Evolutionary conservation across 2,113 vertebrate species (phyloP).

Genomic region (Boleophthalmus pectinirostris): DNA sequence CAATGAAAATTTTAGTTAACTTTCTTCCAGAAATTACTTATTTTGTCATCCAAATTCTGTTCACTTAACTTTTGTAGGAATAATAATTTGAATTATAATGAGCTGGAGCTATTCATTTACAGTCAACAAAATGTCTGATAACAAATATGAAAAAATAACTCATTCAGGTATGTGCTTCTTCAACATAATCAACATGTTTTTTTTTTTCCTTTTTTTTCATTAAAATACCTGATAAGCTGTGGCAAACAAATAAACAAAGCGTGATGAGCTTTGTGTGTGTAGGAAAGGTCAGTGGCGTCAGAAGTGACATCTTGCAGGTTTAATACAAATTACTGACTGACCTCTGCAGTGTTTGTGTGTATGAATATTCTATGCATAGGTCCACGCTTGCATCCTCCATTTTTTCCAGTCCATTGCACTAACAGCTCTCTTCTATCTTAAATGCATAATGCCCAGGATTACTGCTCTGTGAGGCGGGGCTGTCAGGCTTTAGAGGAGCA

Average conservation of each 20-base stretch:
- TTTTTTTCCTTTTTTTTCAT: background rate
- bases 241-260: background rate
- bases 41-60: too few relatives aligned
- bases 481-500: slow-evolving; percentile 36
- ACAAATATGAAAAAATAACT: too few relatives aligned
- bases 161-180: too few relatives aligned
- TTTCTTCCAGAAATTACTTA: too few relatives aligned
- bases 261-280: background rate
- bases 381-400: slow-evolving; percentile 14
- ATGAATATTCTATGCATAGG: slow-evolving; percentile 36
- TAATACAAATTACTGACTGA: slow-evolving; percentile 25
- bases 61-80: too few relatives aligned
- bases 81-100: too few relatives aligned
- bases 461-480: slow-evolving; percentile 12
- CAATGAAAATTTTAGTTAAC: too few relatives aligned
- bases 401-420: slow-evolving; percentile 25
- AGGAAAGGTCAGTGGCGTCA: slow-evolving; percentile 7
- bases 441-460: slow-evolving; percentile 52
- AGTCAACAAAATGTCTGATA: too few relatives aligned
- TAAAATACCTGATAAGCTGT: background rate
- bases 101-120: too few relatives aligned
- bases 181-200: background rate
- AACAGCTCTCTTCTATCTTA: slow-evolving; percentile 21
- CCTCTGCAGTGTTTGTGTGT: slow-evolving; percentile 21
- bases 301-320: slow-evolving; percentile 15